phyloP scores from a whole-genome alignment of 2,113 vertebrate genomes.

The Hepsetus odoe region DNA sequence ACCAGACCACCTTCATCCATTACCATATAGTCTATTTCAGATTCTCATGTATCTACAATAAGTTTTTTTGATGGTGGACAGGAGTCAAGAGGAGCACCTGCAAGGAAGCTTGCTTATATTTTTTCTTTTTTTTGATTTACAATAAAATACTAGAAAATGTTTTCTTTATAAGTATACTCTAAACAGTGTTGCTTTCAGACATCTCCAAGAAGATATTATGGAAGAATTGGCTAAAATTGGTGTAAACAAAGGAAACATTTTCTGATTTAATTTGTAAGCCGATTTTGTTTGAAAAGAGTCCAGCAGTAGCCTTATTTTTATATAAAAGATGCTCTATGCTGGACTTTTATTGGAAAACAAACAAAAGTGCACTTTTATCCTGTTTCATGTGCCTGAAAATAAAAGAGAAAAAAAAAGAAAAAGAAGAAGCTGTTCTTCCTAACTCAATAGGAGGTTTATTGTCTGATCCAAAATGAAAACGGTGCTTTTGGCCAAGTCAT shows the following conservation, averaged over 20 bases:
- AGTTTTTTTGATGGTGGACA: no score
- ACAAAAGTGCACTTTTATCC: not conserved
- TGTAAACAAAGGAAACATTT: not conserved
- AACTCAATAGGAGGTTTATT: not conserved
- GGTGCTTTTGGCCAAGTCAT: not conserved
- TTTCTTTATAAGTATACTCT: not conserved
- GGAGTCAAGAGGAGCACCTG: no score
- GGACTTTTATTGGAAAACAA: slow-evolving; percentile 12
- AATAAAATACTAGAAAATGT: not conserved
- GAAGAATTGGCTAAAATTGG: not conserved
- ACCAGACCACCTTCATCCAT: no score
- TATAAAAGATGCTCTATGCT: not conserved
- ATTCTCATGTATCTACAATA: no score
- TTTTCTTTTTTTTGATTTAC: no score
- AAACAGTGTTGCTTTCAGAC: not conserved
- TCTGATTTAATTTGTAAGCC: not conserved
- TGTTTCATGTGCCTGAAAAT: not conserved
- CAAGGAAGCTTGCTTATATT: no score
- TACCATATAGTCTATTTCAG: no score
- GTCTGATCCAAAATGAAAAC: slow-evolving; percentile 19
- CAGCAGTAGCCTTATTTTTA: not conserved
- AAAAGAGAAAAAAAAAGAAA: slow-evolving; percentile 13
- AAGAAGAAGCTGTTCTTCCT: slow-evolving; percentile 30
- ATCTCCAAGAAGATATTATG: slow-evolving; percentile 1
- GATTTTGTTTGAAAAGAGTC: slow-evolving; percentile 20